Percentiles rank a stretch among this genome's conserved stretches.
These are phyloP conservation scores for Delichon dasypus DNA, from an alignment of 2,797 vertebrate genomes.

Conservation along the genomic window DNA sequence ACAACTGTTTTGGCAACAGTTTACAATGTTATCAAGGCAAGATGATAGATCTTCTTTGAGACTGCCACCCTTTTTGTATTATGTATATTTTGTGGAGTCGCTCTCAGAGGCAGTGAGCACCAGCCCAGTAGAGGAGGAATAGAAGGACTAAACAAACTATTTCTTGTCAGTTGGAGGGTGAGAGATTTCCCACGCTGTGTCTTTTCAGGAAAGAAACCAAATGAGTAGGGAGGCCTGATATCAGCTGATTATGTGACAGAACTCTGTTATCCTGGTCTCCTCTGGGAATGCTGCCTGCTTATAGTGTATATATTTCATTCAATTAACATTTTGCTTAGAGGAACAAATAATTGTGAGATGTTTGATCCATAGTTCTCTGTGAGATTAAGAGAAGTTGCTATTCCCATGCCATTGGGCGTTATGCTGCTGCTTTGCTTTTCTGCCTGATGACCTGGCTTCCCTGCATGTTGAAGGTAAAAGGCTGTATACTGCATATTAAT, in stretches of 20 bases:
- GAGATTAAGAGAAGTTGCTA: not conserved
- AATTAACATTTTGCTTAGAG: not conserved
- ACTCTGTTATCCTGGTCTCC: not conserved
- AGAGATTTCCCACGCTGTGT: not conserved
- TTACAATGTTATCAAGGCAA: not conserved
- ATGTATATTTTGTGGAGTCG: not conserved
- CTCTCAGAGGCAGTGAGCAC: not conserved
- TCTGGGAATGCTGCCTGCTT: not conserved
- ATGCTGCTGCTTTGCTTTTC: not conserved
- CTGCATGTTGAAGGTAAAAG: not conserved
- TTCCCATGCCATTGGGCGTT: not conserved
- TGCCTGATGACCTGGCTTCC: not conserved
- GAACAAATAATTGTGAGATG: not conserved
- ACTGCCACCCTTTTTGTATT: not conserved
- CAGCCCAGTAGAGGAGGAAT: not conserved
- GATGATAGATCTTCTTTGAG: not conserved
- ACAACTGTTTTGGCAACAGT: not conserved
- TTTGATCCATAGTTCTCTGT: conserved; percentile 9
- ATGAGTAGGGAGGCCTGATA: not conserved
- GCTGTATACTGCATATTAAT: not conserved
- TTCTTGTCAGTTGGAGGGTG: not conserved
- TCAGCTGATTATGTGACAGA: not conserved
- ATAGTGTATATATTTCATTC: not conserved
- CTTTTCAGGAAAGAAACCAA: not conserved
- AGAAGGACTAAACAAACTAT: not conserved